phyloP scores from a whole-genome alignment of 92 coral and sea anemone genomes.

The Parazoanthus atlanticus region DNA sequence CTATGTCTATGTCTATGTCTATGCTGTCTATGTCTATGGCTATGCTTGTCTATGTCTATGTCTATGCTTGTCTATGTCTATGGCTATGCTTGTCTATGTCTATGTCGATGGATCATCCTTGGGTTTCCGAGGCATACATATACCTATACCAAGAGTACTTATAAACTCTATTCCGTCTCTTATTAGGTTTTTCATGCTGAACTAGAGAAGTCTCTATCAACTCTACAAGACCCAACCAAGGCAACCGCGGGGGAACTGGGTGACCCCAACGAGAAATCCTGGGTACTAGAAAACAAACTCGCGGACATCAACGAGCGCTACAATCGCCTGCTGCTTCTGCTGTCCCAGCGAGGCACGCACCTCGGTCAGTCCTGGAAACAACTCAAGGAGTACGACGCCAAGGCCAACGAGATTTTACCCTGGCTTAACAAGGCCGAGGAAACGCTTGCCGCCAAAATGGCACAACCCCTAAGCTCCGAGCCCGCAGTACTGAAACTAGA shows the following conservation, averaged over 20 bases:
- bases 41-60: not conserved
- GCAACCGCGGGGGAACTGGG: slow-evolving; percentile 61
- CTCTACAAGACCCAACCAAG: slow-evolving; percentile 73
- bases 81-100: not conserved
- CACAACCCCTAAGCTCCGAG: slow-evolving; percentile 80
- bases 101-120: too few relatives aligned
- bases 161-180: not conserved
- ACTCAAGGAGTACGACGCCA: slow-evolving; percentile 91
- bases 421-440: slow-evolving; percentile 93
- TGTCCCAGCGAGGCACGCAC: slow-evolving; percentile 88
- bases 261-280: slow-evolving; percentile 96
- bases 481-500: slow-evolving; percentile 64
- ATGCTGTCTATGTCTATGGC: not conserved
- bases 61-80: not conserved
- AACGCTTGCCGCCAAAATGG: slow-evolving; percentile 81
- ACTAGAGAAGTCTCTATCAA: slow-evolving; percentile 89
- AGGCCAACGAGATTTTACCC: slow-evolving; percentile 87
- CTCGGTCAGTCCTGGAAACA: slow-evolving; percentile 95
- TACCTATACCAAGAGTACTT: not conserved
- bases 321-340: slow-evolving; percentile 82
- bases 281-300: slow-evolving; percentile 99
- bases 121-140: too few relatives aligned
- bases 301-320: slow-evolving; percentile 98
- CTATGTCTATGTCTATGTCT: not conserved
- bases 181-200: slow-evolving; percentile 93